Evolutionary conservation across 2,888 invertebrate species (phyloP), one percentile per base, ranked within the genome.

Genomic region (Drosophila quinaria): DNA sequence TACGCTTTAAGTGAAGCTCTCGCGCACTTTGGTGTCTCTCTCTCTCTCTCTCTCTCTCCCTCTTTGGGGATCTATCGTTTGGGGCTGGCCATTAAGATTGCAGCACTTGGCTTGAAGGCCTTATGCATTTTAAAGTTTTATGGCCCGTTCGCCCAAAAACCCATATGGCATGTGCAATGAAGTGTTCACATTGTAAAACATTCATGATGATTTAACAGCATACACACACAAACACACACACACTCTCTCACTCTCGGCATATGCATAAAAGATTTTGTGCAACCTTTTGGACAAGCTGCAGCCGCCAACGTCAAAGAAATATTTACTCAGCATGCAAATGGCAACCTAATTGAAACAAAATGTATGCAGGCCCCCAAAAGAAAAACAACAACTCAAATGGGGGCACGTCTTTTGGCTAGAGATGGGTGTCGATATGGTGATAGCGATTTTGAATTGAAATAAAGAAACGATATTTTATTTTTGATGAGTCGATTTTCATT

Each of bases 101-200:
- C 82, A 82, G 63, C 73, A 42, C 19, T 63, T 87, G 71, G 79
- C 75, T 66, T 66, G 73, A 50, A 44, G 35, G 55, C 17, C 76
- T 85, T 86, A 82, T 84, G 88, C 84, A 84, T 84, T 87, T 84
- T 80, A 85, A 85, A 87, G 86, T 87, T 87, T 84, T 80, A 85
- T 80, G 85, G 83, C 60, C 8, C 29, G 22, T 47, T 59, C 29
- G 63, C 70, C 44, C 33, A 19, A 42, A 50, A 50, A 39, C 54
- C 61, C 68, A 68, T 78, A 68, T 78, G 68, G 74, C 66, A 69
- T 72, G 68, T 71, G 76, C 82, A 85, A 88, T 88, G 83, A 86
- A 88, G 88, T 88, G 80, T 88, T 80, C 80, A 73, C 70, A 56
- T 70, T 70, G 58, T 84, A 56, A 85, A 88, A 82, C 62, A 88